These are phyloP conservation scores for Anastrepha ludens DNA, from an alignment of 1,140 invertebrate species.

Conservation along the genomic window DNA sequence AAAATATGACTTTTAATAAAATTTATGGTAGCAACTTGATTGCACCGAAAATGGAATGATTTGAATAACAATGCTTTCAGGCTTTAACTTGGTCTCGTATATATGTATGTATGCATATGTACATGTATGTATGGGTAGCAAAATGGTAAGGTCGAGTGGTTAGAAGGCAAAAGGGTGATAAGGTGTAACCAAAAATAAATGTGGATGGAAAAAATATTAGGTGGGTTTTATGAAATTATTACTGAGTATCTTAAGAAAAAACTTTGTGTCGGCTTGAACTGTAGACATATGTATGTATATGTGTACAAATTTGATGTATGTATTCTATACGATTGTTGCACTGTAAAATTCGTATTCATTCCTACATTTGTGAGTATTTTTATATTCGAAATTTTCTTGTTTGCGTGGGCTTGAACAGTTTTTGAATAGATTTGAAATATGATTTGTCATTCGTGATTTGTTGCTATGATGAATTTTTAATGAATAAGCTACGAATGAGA, in stretches of 20 bases:
- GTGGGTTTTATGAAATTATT: not conserved
- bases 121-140: not conserved
- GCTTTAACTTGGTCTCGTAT: not conserved
- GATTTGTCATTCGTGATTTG: too few relatives aligned
- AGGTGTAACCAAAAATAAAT: not conserved
- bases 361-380: too few relatives aligned
- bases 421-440: too few relatives aligned
- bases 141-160: not conserved
- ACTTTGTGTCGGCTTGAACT: not conserved
- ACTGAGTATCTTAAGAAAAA: not conserved
- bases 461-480: too few relatives aligned
- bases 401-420: too few relatives aligned
- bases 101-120: not conserved
- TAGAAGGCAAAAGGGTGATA: not conserved
- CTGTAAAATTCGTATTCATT: too few relatives aligned
- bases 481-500: too few relatives aligned
- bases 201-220: not conserved
- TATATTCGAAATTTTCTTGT: too few relatives aligned
- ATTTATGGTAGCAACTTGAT: slow-evolving; percentile 30
- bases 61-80: slow-evolving; percentile 5
- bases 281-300: too few relatives aligned
- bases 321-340: too few relatives aligned
- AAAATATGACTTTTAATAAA: slow-evolving; percentile 45
- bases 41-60: slow-evolving; percentile 36
- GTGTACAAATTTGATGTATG: too few relatives aligned